These are phyloP conservation scores for Drosophila ezoana DNA, from an alignment of 2,888 invertebrate species.

Conservation along the genomic window DNA sequence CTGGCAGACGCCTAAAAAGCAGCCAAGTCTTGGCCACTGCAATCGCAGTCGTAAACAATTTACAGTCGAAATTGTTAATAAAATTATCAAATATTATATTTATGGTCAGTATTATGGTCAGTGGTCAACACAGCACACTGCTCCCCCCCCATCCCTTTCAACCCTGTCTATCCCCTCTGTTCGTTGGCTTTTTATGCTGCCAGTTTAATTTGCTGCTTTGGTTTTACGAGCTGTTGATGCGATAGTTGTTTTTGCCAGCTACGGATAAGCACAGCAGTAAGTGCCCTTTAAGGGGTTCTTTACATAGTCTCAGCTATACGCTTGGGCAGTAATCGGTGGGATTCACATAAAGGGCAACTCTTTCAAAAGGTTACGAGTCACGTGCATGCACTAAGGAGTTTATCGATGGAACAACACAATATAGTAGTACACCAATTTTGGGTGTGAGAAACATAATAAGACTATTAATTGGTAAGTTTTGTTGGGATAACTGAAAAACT, in stretches of 20 bases:
- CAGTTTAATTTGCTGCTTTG: conserved; percentile 79
- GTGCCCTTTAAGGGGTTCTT: conserved; percentile 28
- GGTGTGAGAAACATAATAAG: background rate
- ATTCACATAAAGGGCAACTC: conserved; percentile 52
- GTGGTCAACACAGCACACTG: conserved; percentile 35
- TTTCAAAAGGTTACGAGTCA: conserved; percentile 49
- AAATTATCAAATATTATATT: conserved; percentile 82
- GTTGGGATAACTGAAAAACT: no score
- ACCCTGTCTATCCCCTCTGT: conserved; percentile 1
- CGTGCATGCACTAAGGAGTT: conserved; percentile 33
- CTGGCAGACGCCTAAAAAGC: conserved; percentile 71
- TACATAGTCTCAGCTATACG: background rate
- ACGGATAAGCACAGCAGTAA: conserved; percentile 45
- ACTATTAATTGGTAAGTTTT: background rate
- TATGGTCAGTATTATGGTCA: conserved; percentile 70
- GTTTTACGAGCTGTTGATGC: conserved; percentile 79
- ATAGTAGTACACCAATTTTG: background rate
- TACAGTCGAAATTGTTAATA: conserved; percentile 79
- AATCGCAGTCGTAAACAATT: conserved; percentile 74
- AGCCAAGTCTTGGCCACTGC: conserved; percentile 25
- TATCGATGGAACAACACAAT: background rate
- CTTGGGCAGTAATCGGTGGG: conserved; percentile 34
- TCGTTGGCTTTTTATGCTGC: conserved; percentile 62
- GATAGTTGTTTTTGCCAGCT: conserved; percentile 51
- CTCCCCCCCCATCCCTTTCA: no score